Base-by-base conservation (phyloP, 2,888 invertebrate species). In the Sinopyrophorus schimmeli region DNA sequence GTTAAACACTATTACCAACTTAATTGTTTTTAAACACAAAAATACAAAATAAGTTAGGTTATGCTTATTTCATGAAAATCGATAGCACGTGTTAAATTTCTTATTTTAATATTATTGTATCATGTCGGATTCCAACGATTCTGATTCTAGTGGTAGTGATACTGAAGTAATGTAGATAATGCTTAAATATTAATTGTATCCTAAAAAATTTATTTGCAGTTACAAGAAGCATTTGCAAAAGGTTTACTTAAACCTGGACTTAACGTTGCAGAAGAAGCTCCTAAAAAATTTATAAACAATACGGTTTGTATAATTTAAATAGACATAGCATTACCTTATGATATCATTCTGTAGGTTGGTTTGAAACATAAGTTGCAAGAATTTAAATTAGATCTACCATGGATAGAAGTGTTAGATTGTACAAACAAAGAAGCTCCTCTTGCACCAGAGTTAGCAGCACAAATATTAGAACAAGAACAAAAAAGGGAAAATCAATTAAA, bases 191-290 rank as follows among this genome's bases (percentile, higher is more conserved):
- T n/a, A n/a, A n/a, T 26, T 12, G 14, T 18, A 26, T 10, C 15
- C 10, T 11, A 12, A 12, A 41, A 31, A 10, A 40, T 38, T 34
- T 55, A 52, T 55, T 58, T 75, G 74, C 40, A 95, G 93, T 74
- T 97, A 43, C 94, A 92, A 83, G 87, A 89, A 68, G 94, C 95
- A 0, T 92, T 93, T 71, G 85, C 85, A 0, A 82, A 85, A 62
- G 95, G 95, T 1, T 77, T 87, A 40, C 67, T 97, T 0, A 91
- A 94, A 68, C 89, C 93, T 1, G 94, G 94, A 1, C 73, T 95
- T 0, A 92, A 93, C 71, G 77, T 82, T 58, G 80, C 84, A 39
- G 76, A 81, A 58, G 74, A 76, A 62, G 68, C 79, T 46, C 77
- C 80, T 57, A 82, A 79, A 66, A 72, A 73, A 28, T 77, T 76